A percentile compares a stretch with the other conserved stretches of the same genome.
These are phyloP conservation scores for Aix galericulata DNA, from an alignment of 2,113 vertebrate genomes.

Conservation along the genomic window DNA sequence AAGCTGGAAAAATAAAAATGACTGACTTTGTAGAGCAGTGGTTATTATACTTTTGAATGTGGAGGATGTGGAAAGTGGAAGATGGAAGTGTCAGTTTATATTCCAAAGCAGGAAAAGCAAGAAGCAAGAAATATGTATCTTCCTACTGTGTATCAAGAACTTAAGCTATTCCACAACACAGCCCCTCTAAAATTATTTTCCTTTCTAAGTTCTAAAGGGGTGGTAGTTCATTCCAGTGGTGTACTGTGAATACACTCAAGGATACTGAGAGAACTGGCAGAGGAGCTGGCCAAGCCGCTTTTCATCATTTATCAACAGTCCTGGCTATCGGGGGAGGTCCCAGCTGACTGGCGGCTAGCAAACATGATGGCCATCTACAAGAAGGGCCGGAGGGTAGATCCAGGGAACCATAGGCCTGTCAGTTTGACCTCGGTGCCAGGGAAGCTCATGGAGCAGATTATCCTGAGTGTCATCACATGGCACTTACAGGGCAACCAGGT, in stretches of 20 bases:
- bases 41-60: slow-evolving; percentile 15
- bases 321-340: no score
- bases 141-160: not conserved
- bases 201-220: not conserved
- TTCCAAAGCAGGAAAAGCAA: not conserved
- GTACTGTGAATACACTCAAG: not conserved
- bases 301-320: no score
- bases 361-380: no score
- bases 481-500: no score
- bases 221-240: not conserved
- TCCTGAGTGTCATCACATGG: no score
- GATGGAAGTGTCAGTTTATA: not conserved
- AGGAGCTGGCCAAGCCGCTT: no score
- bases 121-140: not conserved
- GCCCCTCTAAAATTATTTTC: not conserved
- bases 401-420: no score
- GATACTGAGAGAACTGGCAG: no score
- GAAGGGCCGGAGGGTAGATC: no score
- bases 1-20: not conserved
- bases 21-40: not conserved
- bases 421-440: no score
- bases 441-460: no score
- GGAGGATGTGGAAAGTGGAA: not conserved
- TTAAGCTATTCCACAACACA: not conserved
- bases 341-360: no score